Conservation (phyloP, 2,888 invertebrate genomes). For the Allolobophora icterica region DNA sequence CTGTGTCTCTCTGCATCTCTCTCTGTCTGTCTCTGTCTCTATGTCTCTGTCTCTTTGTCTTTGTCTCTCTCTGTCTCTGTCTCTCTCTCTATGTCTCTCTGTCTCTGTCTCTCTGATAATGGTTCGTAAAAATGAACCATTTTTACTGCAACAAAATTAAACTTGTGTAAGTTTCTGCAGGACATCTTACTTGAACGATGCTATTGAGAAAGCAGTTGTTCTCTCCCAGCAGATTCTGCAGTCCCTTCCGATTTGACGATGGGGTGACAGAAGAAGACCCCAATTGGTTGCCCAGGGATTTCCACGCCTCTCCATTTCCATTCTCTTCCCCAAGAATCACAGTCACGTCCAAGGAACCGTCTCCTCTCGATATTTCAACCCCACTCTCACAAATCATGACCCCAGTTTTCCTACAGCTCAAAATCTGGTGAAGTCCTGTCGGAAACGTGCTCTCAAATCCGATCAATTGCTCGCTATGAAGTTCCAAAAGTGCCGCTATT, state of each 20-base stretch:
- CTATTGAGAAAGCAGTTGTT: slow-evolving; percentile 24
- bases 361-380: neutral
- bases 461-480: too few relatives aligned
- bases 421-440: too few relatives aligned
- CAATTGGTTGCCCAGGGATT: neutral
- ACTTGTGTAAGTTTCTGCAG: neutral
- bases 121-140: neutral
- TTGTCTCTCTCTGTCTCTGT: too few relatives aligned
- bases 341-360: neutral
- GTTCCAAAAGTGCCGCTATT: too few relatives aligned
- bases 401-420: neutral
- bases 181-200: slow-evolving; percentile 13
- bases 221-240: slow-evolving; percentile 10
- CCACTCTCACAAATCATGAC: neutral
- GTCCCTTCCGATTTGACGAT: neutral
- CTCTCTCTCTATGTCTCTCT: neutral
- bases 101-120: neutral
- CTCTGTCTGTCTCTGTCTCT: too few relatives aligned
- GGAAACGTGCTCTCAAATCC: too few relatives aligned
- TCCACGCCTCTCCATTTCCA: neutral
- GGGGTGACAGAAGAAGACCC: neutral
- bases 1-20: neutral
- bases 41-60: too few relatives aligned
- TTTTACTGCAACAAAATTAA: neutral
- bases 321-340: slow-evolving; percentile 3